Percentiles rank a stretch among this genome's conserved stretches.
Evolutionary conservation across 2,797 vertebrate genomes (phyloP).

Genomic region (Diplodus puntazzo): DNA sequence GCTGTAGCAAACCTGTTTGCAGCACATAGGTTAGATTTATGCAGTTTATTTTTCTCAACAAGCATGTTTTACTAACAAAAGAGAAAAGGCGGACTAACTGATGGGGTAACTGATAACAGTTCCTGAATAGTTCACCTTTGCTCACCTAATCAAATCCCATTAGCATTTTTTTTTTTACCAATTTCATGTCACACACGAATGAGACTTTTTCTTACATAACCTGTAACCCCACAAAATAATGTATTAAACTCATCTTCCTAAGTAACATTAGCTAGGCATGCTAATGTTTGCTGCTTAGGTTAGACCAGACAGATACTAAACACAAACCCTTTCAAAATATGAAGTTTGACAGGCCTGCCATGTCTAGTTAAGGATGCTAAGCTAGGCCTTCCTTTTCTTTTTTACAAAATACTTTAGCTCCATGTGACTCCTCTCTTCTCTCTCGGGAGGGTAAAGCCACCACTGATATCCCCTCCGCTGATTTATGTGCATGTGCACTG

Average conservation of each 20-base stretch:
- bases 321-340: not conserved
- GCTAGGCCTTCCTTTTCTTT: not conserved
- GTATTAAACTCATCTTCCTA: not conserved
- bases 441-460: not conserved
- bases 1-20: no score
- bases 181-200: not conserved
- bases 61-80: no score
- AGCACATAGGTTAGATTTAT: no score
- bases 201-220: not conserved
- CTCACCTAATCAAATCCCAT: not conserved
- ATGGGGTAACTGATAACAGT: no score
- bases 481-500: not conserved
- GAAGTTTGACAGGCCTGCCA: not conserved
- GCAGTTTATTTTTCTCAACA: no score
- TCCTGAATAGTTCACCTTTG: no score
- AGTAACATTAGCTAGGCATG: not conserved
- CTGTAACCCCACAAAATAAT: not conserved
- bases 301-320: not conserved
- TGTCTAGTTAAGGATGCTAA: not conserved
- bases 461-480: conserved; percentile 10
- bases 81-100: no score
- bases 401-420: not conserved
- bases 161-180: not conserved
- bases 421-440: not conserved
- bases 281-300: not conserved